Percentiles rank a stretch among this genome's conserved stretches.
Evolutionary conservation across 1,140 invertebrate genomes (phyloP).

Genomic region (Fopius arisanus): DNA sequence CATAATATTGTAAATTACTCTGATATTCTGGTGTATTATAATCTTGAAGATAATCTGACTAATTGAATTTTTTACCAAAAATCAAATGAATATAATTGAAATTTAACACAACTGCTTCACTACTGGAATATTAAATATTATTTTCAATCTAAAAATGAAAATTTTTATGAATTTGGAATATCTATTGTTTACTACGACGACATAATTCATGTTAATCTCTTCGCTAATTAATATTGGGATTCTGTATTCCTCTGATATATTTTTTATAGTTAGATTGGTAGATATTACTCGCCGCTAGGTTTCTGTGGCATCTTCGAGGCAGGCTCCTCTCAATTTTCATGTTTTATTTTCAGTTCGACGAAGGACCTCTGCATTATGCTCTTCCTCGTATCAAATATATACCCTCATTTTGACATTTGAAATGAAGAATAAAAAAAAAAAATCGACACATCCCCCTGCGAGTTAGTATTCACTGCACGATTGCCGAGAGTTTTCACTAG

Average conservation of each 20-base stretch:
- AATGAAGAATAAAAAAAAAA: background rate
- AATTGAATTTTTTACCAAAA: background rate
- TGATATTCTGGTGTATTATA: background rate
- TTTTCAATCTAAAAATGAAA: background rate
- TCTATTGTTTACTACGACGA: background rate
- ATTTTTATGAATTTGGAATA: background rate
- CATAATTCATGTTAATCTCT: constrained; percentile 41
- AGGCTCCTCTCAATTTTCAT: constrained; percentile 54
- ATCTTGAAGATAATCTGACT: background rate
- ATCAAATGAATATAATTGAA: background rate
- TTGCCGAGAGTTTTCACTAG: constrained; percentile 51
- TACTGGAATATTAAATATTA: background rate
- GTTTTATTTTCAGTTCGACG: constrained; percentile 37
- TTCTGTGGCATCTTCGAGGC: constrained; percentile 57
- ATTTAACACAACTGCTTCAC: background rate
- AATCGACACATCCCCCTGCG: no score
- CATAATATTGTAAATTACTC: background rate
- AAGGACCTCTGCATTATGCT: constrained; percentile 46
- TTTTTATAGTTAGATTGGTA: constrained; percentile 59
- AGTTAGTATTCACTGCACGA: constrained; percentile 6
- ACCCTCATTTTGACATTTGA: constrained; percentile 35
- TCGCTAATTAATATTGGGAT: constrained; percentile 47
- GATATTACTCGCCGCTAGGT: constrained; percentile 65
- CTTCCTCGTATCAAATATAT: constrained; percentile 43
- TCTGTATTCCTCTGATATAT: constrained; percentile 15